These are phyloP conservation scores for Bufo bufo DNA, from an alignment of 2,113 vertebrate species.

Conservation along the genomic window DNA sequence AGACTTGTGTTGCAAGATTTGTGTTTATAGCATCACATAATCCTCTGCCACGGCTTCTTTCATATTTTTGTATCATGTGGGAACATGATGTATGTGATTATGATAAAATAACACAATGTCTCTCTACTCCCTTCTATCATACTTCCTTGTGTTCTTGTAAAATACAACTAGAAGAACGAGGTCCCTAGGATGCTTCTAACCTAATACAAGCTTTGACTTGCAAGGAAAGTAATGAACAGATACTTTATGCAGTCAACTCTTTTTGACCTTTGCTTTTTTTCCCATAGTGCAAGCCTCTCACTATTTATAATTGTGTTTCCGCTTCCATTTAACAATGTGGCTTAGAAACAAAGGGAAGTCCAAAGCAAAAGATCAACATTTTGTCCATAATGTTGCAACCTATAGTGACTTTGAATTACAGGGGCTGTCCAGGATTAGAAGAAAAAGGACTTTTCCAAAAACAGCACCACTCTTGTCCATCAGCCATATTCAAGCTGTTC, in stretches of 20 bases:
- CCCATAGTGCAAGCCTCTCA: not conserved
- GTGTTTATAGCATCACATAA: slow-evolving; percentile 15
- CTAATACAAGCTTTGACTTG: not conserved
- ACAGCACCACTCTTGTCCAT: no score
- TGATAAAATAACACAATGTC: not conserved
- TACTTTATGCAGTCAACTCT: not conserved
- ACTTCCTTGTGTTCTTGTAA: not conserved
- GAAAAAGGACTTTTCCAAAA: no score
- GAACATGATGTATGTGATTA: not conserved
- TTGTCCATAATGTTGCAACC: not conserved
- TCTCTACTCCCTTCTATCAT: not conserved
- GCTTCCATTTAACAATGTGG: not conserved
- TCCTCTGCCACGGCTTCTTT: not conserved
- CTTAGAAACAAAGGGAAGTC: not conserved
- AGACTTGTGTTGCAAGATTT: not conserved
- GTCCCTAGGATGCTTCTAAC: not conserved
- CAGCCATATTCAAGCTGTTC: no score
- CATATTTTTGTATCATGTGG: slow-evolving; percentile 22
- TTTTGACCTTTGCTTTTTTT: not conserved
- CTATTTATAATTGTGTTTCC: not conserved
- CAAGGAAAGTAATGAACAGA: not conserved
- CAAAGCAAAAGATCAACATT: not conserved
- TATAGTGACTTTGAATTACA: not conserved
- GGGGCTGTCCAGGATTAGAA: no score
- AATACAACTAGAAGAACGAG: not conserved